These are phyloP conservation scores for Campoplex nolae DNA, from an alignment of 2,888 invertebrate species.

Conservation along the genomic window DNA sequence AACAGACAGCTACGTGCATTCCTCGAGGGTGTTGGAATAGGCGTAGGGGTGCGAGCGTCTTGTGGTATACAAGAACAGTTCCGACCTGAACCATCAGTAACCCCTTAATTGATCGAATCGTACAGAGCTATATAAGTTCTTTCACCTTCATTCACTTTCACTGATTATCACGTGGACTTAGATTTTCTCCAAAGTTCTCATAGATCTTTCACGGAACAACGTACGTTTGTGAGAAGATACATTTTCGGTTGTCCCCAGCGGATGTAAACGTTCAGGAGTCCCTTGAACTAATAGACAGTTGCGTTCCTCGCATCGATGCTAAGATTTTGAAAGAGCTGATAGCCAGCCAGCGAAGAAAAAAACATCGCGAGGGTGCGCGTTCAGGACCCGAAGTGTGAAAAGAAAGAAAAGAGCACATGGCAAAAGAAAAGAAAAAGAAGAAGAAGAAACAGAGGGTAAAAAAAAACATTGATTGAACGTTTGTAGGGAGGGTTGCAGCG, in stretches of 20 bases:
- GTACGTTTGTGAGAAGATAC: not conserved
- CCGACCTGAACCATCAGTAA: not conserved
- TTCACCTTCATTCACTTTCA: not conserved
- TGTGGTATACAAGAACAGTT: constrained; percentile 2
- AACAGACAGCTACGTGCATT: constrained; percentile 76
- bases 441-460: constrained; percentile 43
- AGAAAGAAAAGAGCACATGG: constrained; percentile 47
- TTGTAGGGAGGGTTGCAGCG: constrained; percentile 63
- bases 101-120: constrained; percentile 13
- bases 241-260: constrained; percentile 9
- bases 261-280: not conserved
- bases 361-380: constrained; percentile 59
- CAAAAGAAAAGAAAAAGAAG: constrained; percentile 21
- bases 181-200: not conserved
- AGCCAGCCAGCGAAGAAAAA: constrained; percentile 32
- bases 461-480: constrained; percentile 72
- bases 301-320: not conserved
- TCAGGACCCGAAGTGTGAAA: constrained; percentile 35
- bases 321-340: not conserved
- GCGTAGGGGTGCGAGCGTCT: constrained; percentile 33
- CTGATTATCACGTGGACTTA: not conserved
- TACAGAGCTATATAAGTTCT: not conserved
- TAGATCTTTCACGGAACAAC: not conserved
- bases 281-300: constrained; percentile 32
- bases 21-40: constrained; percentile 58